Conservation (phyloP, 2,888 invertebrate genomes). For the Lordiphosa fenestrarum region DNA sequence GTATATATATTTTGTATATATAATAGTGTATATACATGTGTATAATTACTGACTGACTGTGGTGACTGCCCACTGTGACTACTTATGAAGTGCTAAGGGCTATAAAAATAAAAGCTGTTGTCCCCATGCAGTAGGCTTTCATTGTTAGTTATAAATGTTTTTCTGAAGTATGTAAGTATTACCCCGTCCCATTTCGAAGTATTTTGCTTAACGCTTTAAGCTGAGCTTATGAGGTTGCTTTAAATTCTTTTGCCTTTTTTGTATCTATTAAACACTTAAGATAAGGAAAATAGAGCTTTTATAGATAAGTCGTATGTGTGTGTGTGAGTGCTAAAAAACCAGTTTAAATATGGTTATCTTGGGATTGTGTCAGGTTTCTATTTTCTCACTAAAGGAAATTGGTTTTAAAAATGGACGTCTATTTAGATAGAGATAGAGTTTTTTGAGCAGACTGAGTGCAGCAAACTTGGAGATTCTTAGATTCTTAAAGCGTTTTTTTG, state of each 20-base stretch:
- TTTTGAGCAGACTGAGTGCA: too few relatives aligned
- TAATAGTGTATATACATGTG: slow-evolving; percentile 26
- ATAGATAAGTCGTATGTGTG: background rate
- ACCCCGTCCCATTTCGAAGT: slow-evolving; percentile 8
- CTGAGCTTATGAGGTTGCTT: slow-evolving; percentile 66
- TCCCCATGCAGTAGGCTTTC: slow-evolving; percentile 67
- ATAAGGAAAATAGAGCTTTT: slow-evolving; percentile 25
- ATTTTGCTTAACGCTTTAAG: slow-evolving; percentile 41
- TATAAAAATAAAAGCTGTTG: slow-evolving; percentile 56
- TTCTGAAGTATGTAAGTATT: background rate
- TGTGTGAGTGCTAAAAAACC: slow-evolving; percentile 20
- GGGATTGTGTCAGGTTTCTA: slow-evolving; percentile 22
- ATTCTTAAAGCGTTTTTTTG: too few relatives aligned
- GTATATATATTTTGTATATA: slow-evolving; percentile 32
- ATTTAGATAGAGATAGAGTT: too few relatives aligned
- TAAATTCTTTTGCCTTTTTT: slow-evolving; percentile 51
- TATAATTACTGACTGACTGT: slow-evolving; percentile 2
- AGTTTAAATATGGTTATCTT: slow-evolving; percentile 18
- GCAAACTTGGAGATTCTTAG: too few relatives aligned
- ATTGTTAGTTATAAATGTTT: slow-evolving; percentile 3
- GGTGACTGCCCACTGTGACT: background rate
- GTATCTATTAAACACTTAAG: slow-evolving; percentile 10
- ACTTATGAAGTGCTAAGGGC: slow-evolving; percentile 22
- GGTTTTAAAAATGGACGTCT: slow-evolving; percentile 64
- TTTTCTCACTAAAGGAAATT: slow-evolving; percentile 15